Evolutionary conservation across 2,888 invertebrate species (phyloP).

Genomic region (Alentia gelatinosa): DNA sequence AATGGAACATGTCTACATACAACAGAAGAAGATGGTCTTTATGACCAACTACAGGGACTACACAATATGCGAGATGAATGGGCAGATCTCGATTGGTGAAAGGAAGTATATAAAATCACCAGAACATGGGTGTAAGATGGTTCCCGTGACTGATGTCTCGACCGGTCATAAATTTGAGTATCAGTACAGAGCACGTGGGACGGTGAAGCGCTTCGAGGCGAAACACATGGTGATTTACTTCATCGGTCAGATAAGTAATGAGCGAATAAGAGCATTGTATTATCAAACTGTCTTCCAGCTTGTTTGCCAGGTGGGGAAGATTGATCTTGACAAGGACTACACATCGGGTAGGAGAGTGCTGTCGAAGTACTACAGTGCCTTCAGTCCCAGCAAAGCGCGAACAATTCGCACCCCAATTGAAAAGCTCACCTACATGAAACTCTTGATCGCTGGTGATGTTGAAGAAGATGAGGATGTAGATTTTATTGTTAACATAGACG

Average conservation of each 20-base stretch:
- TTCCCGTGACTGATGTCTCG: conserved; percentile 3
- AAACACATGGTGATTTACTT: conserved; percentile 1
- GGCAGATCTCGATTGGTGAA: conserved; percentile 12
- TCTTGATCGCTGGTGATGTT: background rate
- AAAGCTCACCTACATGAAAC: conserved; percentile 41
- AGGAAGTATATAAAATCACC: background rate
- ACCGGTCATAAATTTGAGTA: conserved; percentile 44
- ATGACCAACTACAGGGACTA: conserved; percentile 37
- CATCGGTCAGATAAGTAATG: conserved; percentile 46
- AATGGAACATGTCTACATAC: too few relatives aligned
- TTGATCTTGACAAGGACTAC: conserved; percentile 30
- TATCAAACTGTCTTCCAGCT: conserved; percentile 32
- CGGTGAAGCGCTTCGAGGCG: background rate
- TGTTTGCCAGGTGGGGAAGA: background rate
- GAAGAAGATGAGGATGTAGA: background rate
- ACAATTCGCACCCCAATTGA: conserved; percentile 25
- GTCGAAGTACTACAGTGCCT: background rate
- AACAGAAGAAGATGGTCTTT: conserved; percentile 22
- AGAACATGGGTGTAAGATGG: background rate
- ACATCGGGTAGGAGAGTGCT: conserved; percentile 15
- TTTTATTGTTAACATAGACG: background rate
- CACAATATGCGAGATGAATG: background rate
- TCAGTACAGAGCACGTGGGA: background rate
- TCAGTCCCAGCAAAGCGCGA: background rate
- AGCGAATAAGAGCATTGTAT: background rate